These are phyloP conservation scores for Lycophotia porphyrea DNA, from an alignment of 2,888 invertebrate species.

Conservation along the genomic window DNA sequence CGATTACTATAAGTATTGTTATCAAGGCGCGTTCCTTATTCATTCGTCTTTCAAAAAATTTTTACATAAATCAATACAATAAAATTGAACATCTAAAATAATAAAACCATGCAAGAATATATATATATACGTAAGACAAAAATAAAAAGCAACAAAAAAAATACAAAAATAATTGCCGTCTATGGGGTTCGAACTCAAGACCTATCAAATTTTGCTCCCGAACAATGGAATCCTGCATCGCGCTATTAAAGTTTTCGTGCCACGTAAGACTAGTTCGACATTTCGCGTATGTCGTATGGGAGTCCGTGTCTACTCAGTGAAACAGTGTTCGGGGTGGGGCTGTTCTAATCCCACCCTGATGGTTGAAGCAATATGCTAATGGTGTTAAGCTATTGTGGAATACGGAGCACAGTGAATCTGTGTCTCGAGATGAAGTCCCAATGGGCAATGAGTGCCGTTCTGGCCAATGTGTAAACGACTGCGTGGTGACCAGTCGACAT, in stretches of 20 bases:
- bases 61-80: no score
- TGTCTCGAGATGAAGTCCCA: neutral
- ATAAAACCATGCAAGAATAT: neutral
- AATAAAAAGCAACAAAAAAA: neutral
- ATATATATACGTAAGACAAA: neutral
- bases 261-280: neutral
- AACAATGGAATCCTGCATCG: conserved; percentile 30
- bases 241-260: conserved; percentile 39
- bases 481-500: neutral
- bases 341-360: conserved; percentile 14
- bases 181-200: neutral
- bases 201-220: neutral
- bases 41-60: no score
- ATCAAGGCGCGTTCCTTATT: no score
- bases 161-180: neutral
- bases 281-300: fast-evolving
- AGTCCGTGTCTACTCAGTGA: conserved; percentile 54
- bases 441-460: neutral
- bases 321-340: conserved; percentile 27
- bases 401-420: neutral
- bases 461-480: conserved; percentile 13
- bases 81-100: neutral
- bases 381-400: neutral
- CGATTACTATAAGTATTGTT: no score
- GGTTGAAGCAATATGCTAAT: neutral